phyloP scores from a whole-genome alignment of 2,797 vertebrate genomes.

The Acanthurus tractus region DNA sequence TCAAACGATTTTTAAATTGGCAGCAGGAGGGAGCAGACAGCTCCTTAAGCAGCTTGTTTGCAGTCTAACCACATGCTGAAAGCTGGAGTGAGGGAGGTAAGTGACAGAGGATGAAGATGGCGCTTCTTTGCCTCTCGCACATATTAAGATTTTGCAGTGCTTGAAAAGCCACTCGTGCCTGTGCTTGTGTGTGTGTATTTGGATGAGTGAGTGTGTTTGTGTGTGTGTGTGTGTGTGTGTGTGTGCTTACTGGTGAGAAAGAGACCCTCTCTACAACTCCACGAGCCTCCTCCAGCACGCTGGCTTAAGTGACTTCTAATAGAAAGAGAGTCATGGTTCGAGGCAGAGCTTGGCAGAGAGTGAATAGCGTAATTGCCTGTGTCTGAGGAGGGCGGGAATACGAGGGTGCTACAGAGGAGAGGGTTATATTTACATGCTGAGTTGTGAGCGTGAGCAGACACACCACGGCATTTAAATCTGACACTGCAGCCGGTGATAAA shows the following conservation, averaged over 20 bases:
- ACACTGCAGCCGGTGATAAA: slow-evolving; percentile 34
- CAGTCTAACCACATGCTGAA: slow-evolving; percentile 11
- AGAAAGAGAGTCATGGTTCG: slow-evolving; percentile 64
- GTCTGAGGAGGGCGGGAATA: slow-evolving; percentile 62
- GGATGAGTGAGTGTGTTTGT: slow-evolving; percentile 5
- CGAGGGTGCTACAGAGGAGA: slow-evolving; percentile 75
- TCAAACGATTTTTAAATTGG: not conserved
- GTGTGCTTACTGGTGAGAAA: slow-evolving; percentile 4
- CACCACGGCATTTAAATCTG: slow-evolving; percentile 66
- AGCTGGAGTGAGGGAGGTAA: slow-evolving; percentile 6
- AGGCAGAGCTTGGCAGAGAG: slow-evolving; percentile 63
- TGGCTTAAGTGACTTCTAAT: slow-evolving; percentile 79
- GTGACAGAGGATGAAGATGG: slow-evolving; percentile 20
- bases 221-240: slow-evolving; percentile 3
- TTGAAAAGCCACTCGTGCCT: slow-evolving; percentile 43
- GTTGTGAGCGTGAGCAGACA: slow-evolving; percentile 54
- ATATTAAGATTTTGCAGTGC: slow-evolving; percentile 34
- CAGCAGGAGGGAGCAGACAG: not conserved
- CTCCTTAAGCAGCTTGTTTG: not conserved
- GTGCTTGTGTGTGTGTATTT: not conserved
- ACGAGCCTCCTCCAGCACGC: slow-evolving; percentile 51
- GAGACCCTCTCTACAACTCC: slow-evolving; percentile 57
- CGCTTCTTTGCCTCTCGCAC: slow-evolving; percentile 14
- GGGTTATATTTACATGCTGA: slow-evolving; percentile 75
- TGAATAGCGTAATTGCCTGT: slow-evolving; percentile 76